A percentile compares a stretch with the other conserved stretches of the same genome.
These are phyloP conservation scores for Euborellia annulipes DNA, from an alignment of 1,140 invertebrate genomes.

Conservation along the genomic window DNA sequence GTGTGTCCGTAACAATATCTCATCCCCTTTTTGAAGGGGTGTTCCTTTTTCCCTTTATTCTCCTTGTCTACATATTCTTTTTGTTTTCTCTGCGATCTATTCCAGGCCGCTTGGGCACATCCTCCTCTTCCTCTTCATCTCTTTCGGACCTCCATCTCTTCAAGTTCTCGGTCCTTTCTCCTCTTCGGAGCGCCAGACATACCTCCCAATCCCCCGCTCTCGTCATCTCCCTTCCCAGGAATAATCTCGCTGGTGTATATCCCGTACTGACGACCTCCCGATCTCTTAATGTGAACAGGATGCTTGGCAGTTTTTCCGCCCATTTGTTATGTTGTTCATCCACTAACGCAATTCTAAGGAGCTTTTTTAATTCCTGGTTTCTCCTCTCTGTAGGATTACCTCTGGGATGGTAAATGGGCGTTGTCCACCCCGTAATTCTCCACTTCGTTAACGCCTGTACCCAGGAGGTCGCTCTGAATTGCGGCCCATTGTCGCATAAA, in stretches of 20 bases:
- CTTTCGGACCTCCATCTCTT: too few relatives aligned
- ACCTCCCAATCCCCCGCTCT: conserved; percentile 2
- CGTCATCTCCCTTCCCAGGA: conserved; percentile 6
- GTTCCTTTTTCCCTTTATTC: too few relatives aligned
- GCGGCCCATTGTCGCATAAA: conserved; percentile 18
- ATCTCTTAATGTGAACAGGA: conserved; percentile 11
- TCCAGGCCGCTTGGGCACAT: too few relatives aligned
- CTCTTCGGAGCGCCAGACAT: too few relatives aligned
- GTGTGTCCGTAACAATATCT: too few relatives aligned
- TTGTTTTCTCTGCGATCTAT: too few relatives aligned
- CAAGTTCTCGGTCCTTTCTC: too few relatives aligned
- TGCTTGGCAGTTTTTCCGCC: conserved; percentile 10
- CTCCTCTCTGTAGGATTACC: conserved; percentile 19
- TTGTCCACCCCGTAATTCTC: conserved; percentile 14
- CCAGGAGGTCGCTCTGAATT: conserved; percentile 14
- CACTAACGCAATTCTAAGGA: conserved; percentile 9
- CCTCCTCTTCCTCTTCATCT: too few relatives aligned
- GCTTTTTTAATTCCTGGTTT: conserved; percentile 19
- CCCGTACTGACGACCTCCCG: conserved; percentile 14
- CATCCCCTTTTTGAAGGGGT: too few relatives aligned
- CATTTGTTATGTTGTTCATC: conserved; percentile 1
- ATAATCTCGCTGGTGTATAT: conserved; percentile 8
- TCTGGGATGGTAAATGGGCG: conserved; percentile 18
- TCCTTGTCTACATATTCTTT: too few relatives aligned
- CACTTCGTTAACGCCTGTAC: conserved; percentile 3